Conservation (phyloP, 1,140 invertebrate species). For the Drosophila lacteicornis region DNA sequence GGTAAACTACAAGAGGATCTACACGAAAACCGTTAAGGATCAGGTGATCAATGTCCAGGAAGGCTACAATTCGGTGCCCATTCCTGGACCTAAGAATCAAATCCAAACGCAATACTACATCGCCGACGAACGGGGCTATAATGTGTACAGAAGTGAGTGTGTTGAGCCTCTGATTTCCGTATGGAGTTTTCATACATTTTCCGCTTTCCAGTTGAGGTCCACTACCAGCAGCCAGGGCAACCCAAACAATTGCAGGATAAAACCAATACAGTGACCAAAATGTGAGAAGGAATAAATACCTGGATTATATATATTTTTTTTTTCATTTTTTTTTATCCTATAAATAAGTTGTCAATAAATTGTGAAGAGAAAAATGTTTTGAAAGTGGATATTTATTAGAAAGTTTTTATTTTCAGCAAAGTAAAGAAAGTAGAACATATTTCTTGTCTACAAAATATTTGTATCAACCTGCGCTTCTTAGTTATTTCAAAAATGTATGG, state of each 20-base stretch:
- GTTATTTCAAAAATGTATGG: too few species aligned
- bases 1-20: conserved; percentile 70
- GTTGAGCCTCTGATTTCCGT: too few species aligned
- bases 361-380: too few species aligned
- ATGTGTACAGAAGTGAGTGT: conserved; percentile 67
- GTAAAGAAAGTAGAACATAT: too few species aligned
- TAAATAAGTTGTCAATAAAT: too few species aligned
- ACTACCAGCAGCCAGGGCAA: conserved; percentile 19
- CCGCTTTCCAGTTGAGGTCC: conserved; percentile 37
- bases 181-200: not conserved
- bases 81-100: conserved; percentile 39
- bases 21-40: conserved; percentile 49
- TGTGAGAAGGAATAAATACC: conserved; percentile 24
- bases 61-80: conserved; percentile 70
- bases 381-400: too few species aligned
- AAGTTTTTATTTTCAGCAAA: too few species aligned
- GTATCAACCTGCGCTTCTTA: too few species aligned
- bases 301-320: not conserved
- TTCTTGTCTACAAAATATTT: too few species aligned
- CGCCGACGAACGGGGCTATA: conserved; percentile 73
- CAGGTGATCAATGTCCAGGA: conserved; percentile 66
- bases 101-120: conserved; percentile 71
- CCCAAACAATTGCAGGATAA: conserved; percentile 30
- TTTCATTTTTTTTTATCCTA: conserved; percentile 12
- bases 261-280: conserved; percentile 29